These are phyloP conservation scores for Cerastis leucographa DNA, from an alignment of 2,888 invertebrate species.

Conservation along the genomic window DNA sequence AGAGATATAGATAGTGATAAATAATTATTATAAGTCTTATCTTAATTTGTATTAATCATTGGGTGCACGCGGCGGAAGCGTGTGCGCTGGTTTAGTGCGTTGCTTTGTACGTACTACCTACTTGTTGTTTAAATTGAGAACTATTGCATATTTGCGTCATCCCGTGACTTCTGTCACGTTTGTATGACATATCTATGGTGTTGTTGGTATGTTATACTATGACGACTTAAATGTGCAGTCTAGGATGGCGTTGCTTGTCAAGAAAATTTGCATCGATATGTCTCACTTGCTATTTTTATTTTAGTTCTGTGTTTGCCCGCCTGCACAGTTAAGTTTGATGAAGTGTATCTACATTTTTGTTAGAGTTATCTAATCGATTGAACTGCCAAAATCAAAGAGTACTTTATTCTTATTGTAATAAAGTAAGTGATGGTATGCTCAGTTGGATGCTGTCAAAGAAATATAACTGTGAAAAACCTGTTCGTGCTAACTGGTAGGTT, in stretches of 20 bases:
- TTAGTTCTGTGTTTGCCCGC: no score
- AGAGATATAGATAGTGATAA: constrained; percentile 69
- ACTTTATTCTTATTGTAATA: not conserved
- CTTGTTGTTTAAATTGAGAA: constrained; percentile 12
- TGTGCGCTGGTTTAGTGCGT: constrained; percentile 45
- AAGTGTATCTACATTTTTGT: no score
- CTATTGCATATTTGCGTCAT: constrained; percentile 27
- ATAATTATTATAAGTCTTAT: constrained; percentile 48
- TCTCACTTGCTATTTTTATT: no score
- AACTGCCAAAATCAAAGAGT: not conserved
- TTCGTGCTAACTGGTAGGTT: not conserved
- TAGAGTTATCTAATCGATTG: no score
- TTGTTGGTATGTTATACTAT: not conserved
- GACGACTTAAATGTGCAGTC: no score
- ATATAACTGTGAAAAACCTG: not conserved
- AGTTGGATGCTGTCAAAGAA: not conserved
- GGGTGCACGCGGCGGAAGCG: constrained; percentile 60
- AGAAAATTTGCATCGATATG: no score
- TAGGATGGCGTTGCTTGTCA: no score
- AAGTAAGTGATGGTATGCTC: not conserved
- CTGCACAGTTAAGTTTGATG: no score
- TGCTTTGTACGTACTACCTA: constrained; percentile 14
- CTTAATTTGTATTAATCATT: constrained; percentile 57
- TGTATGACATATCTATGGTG: not conserved
- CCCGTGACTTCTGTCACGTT: not conserved